Evolutionary conservation across 2,888 invertebrate species (phyloP), one percentile per base, ranked within the genome.

Genomic region (Azorinus chamasolen): DNA sequence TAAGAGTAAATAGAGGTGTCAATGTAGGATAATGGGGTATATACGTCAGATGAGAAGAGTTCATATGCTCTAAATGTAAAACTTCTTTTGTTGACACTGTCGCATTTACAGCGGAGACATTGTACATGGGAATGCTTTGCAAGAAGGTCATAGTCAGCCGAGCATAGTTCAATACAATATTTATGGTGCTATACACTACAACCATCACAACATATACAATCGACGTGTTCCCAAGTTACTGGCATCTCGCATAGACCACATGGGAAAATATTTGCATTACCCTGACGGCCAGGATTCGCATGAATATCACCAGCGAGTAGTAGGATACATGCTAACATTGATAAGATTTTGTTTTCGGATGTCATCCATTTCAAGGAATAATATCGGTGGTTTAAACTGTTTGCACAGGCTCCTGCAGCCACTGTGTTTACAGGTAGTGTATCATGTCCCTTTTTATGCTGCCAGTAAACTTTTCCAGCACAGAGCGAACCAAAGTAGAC

Each of bases 101-200:
- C 69, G 53, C 69, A 75, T 48, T 75, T 69, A 32, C 64, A 70
- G 24, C 69, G 64, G 16, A 59, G 24, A 53, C 48, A 57, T 57
- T 68, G 55, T 18, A 61, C 14, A 41, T 54, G 37, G 6, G 54
- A 39, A 25, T 61, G 58, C 54, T 37, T 61, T 5, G 37, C 55
- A 8, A 45, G 14, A n/a, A 55, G 37, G 8, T 68, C 59, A 27
- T 25, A 25, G 32, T 54, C 53, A 10, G 43, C 55, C 0, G 61
- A 53, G 25, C 55, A 70, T 27, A 63, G 8, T 22, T 61, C 54
- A 16, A 48, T 18, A 24, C 64, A 63, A n/a, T 55, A 63, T 24
- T 39, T 66, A 22, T 74, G 66, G 39, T 68, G 55, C 68, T 68
- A 74, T 1, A 73, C 14, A n/a, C 27, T 37, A 18, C 62, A 73